Base-by-base conservation (phyloP, 2,113 vertebrate species). In the Sclerurus mexicanus region DNA sequence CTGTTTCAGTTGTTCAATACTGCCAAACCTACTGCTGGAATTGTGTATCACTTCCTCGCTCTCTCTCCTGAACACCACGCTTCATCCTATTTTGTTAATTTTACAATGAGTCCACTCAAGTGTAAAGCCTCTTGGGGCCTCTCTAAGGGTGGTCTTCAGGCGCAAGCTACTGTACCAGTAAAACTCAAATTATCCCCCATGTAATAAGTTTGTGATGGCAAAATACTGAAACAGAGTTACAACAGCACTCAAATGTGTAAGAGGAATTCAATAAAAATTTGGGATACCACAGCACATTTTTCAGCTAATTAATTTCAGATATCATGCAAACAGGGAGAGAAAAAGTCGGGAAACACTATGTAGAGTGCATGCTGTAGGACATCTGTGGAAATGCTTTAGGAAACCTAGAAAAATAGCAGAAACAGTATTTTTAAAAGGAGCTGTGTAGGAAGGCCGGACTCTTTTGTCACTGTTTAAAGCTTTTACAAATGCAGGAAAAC, bases 141-240 rank as follows among this genome's bases (percentile, higher is more conserved):
- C 81, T 90, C 9, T 66, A 56, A 85, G 89, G 89, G 92, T 96
- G 94, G 91, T 96, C 93, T 95, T 82, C 58, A 93, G 75, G 83
- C 64, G 55, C 39, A 85, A 56, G 72, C 44, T 85, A 83, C 68
- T 67, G 63, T 37, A 77, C 46, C 55, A 81, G n/a, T 89, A 85
- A 94, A 95, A 97, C 81, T 71, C 14, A 92, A 93, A 91, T 56
- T 74, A 55, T 9, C 23, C 58, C 42, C 75, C 60, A 35, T 83
- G 47, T 88, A 82, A 59, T 60, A 79, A 53, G 35, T 88, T 89
- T 95, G 53, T 62, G 28, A 67, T 87, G 66, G 35, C 55, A 75
- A 85, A 50, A 75, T 72, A 60, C 8, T 84, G 60, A 88, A 96
- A 94, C 42, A 86, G 80, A 95, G 40, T 39, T 85, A 79, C 84